Evolutionary conservation across 2,113 vertebrate species (phyloP), one percentile per base, ranked within the genome.

Genomic region (Upupa epops): DNA sequence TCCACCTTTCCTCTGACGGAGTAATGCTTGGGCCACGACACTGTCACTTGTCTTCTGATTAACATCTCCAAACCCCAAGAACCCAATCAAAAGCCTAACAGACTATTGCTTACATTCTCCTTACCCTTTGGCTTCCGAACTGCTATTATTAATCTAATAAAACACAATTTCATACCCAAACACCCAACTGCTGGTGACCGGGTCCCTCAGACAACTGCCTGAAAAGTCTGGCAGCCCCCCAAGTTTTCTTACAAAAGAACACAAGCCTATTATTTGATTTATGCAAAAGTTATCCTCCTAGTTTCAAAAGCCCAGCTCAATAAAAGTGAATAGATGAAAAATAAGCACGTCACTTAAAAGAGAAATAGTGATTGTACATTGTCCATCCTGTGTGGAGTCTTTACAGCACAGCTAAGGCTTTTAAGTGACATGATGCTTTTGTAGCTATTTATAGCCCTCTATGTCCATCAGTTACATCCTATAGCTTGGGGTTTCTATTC

Each of bases 391-490:
- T 36, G 34, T 6, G 37, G 36, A 82, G 29, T 14, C 63, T 89
- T 73, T 32, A 60, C 3, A 40, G 34, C n/a, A 73, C 52, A 60
- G 70, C 31, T 71, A 71, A 59, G 64, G 58, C 90, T 93, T 94
- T 59, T 73, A 90, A 94, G 93, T 91, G 79, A 82, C 48, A 54
- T 64, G 58, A 75, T 75, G 37, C 45, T 89, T 83, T 61, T 85
- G 71, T 73, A 59, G 82, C 93, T 97, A 97, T 97, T 97, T 97
- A 95, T 97, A 97, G 83, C 22, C 46, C 25, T 8, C 48, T 64
- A 86, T 4, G 49, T 76, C 88, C 72, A 92, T 89, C 70, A 31
- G 81, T 94, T 70, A 52, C 76, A 95, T 94, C 74, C 84, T 96
- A 96, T 94, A 93, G 86, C 74, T 96, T 42, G 90, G 94, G 88